phyloP scores from a whole-genome alignment of 2,888 invertebrate species.

The Diogma glabrata region DNA sequence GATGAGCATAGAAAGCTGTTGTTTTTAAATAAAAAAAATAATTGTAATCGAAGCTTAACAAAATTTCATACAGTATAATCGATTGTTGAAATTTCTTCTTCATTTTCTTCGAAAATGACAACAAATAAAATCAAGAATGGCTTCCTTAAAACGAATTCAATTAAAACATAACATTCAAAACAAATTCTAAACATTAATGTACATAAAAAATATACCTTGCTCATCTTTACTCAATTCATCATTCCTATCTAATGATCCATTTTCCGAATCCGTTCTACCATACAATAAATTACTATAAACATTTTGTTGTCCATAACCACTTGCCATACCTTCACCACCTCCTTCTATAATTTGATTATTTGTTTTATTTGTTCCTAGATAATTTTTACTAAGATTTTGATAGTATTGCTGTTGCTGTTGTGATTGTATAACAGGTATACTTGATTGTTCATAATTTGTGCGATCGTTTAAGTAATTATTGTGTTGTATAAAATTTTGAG shows the following conservation, averaged over 20 bases:
- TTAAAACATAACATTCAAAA: no score
- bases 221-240: conserved; percentile 3
- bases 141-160: no score
- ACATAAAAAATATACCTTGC: neutral
- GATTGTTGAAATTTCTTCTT: no score
- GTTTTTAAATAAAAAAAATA: no score
- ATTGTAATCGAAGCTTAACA: no score
- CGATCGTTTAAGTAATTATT: neutral
- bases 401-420: conserved; percentile 14
- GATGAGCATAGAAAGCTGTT: no score
- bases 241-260: neutral
- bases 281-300: conserved; percentile 19
- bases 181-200: no score
- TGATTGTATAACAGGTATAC: conserved; percentile 13
- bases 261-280: no score
- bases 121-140: no score
- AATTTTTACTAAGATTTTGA: conserved; percentile 15
- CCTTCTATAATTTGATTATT: conserved; percentile 6
- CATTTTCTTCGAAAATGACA: no score
- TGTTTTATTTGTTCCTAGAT: neutral
- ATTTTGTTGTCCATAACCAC: conserved; percentile 17
- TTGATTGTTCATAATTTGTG: conserved; percentile 19
- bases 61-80: no score
- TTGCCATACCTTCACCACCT: conserved; percentile 12
- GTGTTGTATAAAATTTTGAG: conserved; percentile 15